Conservation (phyloP, 2,797 vertebrate species). For the Ispidina lecontei region DNA sequence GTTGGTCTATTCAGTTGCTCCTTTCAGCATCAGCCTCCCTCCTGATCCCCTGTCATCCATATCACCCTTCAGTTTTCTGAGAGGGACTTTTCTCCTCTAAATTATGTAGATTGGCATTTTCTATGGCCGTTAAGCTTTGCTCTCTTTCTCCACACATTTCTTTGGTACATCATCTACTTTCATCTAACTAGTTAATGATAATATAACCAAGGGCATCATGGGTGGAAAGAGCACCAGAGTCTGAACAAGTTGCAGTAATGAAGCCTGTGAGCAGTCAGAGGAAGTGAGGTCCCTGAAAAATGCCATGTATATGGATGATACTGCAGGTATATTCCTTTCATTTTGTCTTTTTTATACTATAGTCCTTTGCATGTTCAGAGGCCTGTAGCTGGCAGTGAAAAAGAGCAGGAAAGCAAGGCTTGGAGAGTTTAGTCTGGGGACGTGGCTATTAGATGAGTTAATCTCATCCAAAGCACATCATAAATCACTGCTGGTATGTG, state of each 20-base stretch:
- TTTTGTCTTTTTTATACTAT: not conserved
- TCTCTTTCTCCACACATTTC: not conserved
- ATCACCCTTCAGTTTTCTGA: not conserved
- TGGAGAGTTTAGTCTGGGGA: not conserved
- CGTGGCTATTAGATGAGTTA: not conserved
- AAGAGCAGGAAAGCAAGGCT: not conserved
- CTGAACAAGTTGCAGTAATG: not conserved
- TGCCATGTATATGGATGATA: not conserved
- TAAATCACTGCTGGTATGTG: constrained; percentile 7
- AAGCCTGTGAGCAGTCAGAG: not conserved
- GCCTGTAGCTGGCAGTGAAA: not conserved
- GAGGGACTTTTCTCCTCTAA: not conserved
- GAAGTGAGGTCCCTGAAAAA: not conserved
- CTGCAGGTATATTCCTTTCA: not conserved
- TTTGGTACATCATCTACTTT: not conserved
- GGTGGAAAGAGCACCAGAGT: not conserved
- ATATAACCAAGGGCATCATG: not conserved
- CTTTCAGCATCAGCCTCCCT: not conserved
- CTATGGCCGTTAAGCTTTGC: not conserved
- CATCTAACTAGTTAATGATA: not conserved
- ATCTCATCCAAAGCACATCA: not conserved
- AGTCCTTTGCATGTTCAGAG: not conserved
- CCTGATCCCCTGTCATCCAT: not conserved
- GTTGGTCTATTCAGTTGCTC: constrained; percentile 16
- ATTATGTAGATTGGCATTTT: not conserved